Conservation (phyloP, 2,888 invertebrate genomes). For the Tubulanus polymorphus region DNA sequence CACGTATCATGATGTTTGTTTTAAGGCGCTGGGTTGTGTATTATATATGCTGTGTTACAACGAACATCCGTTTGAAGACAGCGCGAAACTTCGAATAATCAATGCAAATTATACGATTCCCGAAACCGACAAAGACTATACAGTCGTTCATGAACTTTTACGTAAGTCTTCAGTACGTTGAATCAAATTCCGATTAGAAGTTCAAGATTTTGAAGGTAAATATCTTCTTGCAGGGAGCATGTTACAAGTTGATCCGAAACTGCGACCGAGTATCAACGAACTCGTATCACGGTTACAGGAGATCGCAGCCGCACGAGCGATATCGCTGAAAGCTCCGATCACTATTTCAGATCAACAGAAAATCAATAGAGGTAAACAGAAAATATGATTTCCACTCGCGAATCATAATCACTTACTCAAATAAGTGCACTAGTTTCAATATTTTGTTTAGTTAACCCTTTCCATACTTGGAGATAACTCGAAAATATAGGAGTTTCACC, state of each 20-base stretch:
- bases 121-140: slow-evolving; percentile 71
- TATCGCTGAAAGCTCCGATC: slow-evolving; percentile 75
- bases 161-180: slow-evolving; percentile 59
- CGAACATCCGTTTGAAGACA: slow-evolving; percentile 95
- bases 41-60: slow-evolving; percentile 87
- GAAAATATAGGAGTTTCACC: too few relatives aligned
- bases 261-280: slow-evolving; percentile 73
- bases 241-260: slow-evolving; percentile 67
- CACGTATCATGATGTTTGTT: too few relatives aligned
- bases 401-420: too few relatives aligned
- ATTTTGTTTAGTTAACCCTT: too few relatives aligned
- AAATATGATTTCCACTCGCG: too few relatives aligned
- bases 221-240: slow-evolving; percentile 49
- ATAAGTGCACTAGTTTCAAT: too few relatives aligned
- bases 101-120: slow-evolving; percentile 92
- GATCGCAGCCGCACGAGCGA: slow-evolving; percentile 78
- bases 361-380: too few relatives aligned
- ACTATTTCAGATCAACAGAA: too few relatives aligned
- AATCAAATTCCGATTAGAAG: neutral
- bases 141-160: slow-evolving; percentile 84
- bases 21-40: slow-evolving; percentile 84
- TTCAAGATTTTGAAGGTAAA: neutral
- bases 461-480: too few relatives aligned
- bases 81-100: slow-evolving; percentile 86
- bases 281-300: slow-evolving; percentile 82